These are phyloP conservation scores for Torymus tubicola DNA, from an alignment of 2,888 invertebrate species.

Conservation along the genomic window DNA sequence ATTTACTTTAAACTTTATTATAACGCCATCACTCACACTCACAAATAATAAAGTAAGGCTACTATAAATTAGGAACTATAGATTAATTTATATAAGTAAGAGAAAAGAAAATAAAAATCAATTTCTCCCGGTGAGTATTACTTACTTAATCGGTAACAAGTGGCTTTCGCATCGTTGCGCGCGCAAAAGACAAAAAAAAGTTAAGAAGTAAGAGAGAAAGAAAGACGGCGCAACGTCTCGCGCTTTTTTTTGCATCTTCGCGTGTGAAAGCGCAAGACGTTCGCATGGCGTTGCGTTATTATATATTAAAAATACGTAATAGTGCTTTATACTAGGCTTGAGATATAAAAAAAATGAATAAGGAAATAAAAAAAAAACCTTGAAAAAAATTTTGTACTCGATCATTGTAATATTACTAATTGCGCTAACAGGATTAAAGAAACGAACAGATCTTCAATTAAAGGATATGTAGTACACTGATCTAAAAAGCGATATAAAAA, in stretches of 20 bases:
- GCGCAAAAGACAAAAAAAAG: constrained; percentile 18
- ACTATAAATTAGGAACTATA: constrained; percentile 28
- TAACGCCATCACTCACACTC: no score
- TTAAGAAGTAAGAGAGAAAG: no score
- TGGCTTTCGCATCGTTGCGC: constrained; percentile 45
- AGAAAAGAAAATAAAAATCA: constrained; percentile 5
- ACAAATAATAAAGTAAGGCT: constrained; percentile 17
- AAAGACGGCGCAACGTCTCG: constrained; percentile 12
- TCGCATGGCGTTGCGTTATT: constrained; percentile 54
- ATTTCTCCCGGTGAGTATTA: constrained; percentile 25
- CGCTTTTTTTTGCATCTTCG: not conserved
- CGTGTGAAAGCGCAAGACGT: not conserved
- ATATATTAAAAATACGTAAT: constrained; percentile 64
- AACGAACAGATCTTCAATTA: constrained; percentile 58
- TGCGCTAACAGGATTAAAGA: constrained; percentile 69
- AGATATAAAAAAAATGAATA: constrained; percentile 52
- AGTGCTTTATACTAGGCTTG: constrained; percentile 76
- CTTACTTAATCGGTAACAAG: constrained; percentile 41
- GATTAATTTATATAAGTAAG: constrained; percentile 24
- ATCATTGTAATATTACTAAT: constrained; percentile 72
- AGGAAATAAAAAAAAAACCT: constrained; percentile 55
- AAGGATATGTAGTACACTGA: constrained; percentile 70
- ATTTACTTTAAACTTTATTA: constrained; percentile 17
- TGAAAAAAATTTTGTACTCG: constrained; percentile 73
- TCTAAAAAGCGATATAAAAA: constrained; percentile 41